Percentiles rank a stretch among this genome's conserved stretches.
These are phyloP conservation scores for Labia minor DNA, from an alignment of 2,888 invertebrate genomes.

Conservation along the genomic window DNA sequence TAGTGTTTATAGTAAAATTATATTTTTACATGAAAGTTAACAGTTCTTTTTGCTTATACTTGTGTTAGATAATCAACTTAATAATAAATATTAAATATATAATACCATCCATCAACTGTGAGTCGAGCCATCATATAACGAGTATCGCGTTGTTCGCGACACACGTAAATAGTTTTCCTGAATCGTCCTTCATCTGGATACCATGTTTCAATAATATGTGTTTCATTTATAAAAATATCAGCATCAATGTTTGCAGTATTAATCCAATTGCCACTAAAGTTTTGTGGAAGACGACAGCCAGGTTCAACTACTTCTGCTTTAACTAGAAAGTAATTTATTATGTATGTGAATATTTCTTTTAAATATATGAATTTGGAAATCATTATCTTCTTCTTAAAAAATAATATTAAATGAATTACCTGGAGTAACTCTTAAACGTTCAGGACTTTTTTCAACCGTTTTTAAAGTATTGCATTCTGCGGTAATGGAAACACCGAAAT, in stretches of 20 bases:
- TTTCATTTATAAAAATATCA: conserved; percentile 85
- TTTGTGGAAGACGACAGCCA: conserved; percentile 84
- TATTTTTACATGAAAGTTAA: no score
- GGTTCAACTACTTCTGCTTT: conserved; percentile 83
- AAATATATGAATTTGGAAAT: no score
- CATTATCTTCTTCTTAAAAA: no score
- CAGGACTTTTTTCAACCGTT: conserved; percentile 87
- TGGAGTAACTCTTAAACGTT: conserved; percentile 73
- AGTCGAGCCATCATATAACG: conserved; percentile 92
- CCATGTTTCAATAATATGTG: conserved; percentile 91
- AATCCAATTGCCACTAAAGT: conserved; percentile 91
- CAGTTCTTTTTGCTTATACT: no score
- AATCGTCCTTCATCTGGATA: conserved; percentile 85
- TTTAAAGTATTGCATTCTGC: conserved; percentile 87
- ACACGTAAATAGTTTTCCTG: conserved; percentile 83
- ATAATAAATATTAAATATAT: conserved; percentile 16
- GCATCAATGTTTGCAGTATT: conserved; percentile 96
- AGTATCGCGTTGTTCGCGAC: conserved; percentile 81
- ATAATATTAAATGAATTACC: conserved; percentile 39
- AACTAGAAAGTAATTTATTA: conserved; percentile 32
- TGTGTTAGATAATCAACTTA: no score
- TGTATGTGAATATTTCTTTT: no score
- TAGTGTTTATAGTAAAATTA: no score
- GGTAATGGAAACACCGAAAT: conserved; percentile 83
- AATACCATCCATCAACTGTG: conserved; percentile 84